A percentile compares a stretch with the other conserved stretches of the same genome.
Conservation (phyloP, 2,797 vertebrate species). For the Esox lucius region DNA sequence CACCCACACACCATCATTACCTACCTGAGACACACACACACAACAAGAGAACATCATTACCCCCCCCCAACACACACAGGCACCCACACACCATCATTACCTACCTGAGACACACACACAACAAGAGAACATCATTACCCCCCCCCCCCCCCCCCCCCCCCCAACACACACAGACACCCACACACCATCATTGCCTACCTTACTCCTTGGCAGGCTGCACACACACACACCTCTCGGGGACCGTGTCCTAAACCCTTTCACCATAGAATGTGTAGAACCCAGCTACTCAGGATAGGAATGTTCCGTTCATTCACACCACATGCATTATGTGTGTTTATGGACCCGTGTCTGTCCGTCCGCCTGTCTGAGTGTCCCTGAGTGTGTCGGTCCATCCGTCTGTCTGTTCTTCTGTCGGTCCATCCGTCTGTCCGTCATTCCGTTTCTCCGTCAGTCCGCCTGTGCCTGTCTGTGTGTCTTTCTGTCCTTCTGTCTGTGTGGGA, state of each 20-base stretch:
- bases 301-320: not conserved
- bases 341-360: not conserved
- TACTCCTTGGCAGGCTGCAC: not conserved
- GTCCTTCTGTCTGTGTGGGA: slow-evolving; percentile 7
- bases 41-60: slow-evolving; percentile 51
- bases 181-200: slow-evolving; percentile 56
- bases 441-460: slow-evolving; percentile 10
- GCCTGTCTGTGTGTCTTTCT: slow-evolving; percentile 6
- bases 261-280: slow-evolving; percentile 34
- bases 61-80: slow-evolving; percentile 36
- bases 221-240: slow-evolving; percentile 40
- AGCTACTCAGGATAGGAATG: not conserved
- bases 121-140: slow-evolving; percentile 53
- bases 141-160: too few species aligned
- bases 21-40: not conserved
- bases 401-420: not conserved
- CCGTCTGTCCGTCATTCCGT: not conserved
- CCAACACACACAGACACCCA: slow-evolving; percentile 37
- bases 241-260: slow-evolving; percentile 67
- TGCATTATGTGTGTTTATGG: not conserved
- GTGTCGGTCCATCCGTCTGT: not conserved
- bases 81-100: slow-evolving; percentile 26
- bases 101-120: not conserved
- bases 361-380: slow-evolving; percentile 15
- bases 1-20: slow-evolving; percentile 56